A percentile compares a stretch with the other conserved stretches of the same genome.
Evolutionary conservation across 2,888 invertebrate genomes (phyloP).

Genomic region (Pyralis farinalis): DNA sequence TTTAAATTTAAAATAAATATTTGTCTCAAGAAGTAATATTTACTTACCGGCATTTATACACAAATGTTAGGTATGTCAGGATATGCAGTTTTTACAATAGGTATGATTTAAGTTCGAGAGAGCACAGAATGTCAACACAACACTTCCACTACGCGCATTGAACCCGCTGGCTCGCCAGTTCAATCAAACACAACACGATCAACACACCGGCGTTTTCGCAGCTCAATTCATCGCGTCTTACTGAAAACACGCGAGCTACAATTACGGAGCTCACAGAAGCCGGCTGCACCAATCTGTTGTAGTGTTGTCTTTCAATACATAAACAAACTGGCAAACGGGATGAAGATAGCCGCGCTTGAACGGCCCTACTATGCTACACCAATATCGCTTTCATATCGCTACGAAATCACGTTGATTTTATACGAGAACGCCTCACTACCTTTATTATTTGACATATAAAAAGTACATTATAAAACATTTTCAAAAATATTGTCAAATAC

Average conservation of each 20-base stretch:
- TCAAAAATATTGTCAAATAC: too few species aligned
- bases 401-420: neutral
- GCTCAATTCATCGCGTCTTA: constrained; percentile 58
- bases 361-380: constrained; percentile 21
- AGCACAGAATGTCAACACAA: constrained; percentile 46
- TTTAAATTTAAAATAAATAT: too few species aligned
- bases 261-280: constrained; percentile 56
- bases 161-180: constrained; percentile 3
- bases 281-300: constrained; percentile 76
- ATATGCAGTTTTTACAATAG: neutral
- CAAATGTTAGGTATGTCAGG: neutral
- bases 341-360: constrained; percentile 64
- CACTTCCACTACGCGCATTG: constrained; percentile 38
- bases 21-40: too few species aligned
- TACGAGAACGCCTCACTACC: neutral
- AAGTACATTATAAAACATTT: too few species aligned
- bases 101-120: constrained; percentile 5
- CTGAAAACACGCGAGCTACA: constrained; percentile 51
- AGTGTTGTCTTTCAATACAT: constrained; percentile 78
- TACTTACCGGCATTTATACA: neutral
- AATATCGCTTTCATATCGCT: constrained; percentile 1
- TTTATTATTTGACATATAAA: neutral
- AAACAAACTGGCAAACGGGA: constrained; percentile 69
- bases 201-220: constrained; percentile 34
- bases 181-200: constrained; percentile 15